A percentile compares a stretch with the other conserved stretches of the same genome.
phyloP scores from a whole-genome alignment of 2,113 vertebrate genomes.

The Onychorhynchus coronatus region DNA sequence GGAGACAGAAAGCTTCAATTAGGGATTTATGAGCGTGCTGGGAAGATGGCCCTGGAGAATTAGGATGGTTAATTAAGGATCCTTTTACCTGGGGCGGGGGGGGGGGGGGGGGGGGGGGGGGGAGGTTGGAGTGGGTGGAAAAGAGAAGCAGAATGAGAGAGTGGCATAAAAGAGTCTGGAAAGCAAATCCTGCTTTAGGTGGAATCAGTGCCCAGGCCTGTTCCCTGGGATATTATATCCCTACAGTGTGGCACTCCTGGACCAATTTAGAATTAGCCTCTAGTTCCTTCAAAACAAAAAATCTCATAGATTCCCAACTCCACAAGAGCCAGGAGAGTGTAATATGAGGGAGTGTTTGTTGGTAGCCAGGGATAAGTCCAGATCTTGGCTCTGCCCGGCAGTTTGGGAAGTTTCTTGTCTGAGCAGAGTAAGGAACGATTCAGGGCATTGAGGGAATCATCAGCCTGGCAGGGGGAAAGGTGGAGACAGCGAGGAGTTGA shows the following conservation, averaged over 20 bases:
- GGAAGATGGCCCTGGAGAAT: background rate
- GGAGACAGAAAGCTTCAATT: background rate
- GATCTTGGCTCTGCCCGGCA: background rate
- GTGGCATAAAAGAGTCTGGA: background rate
- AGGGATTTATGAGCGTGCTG: background rate
- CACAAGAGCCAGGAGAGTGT: background rate
- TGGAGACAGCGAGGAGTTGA: too few relatives aligned
- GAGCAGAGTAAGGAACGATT: background rate
- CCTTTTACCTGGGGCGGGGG: rapidly evolving
- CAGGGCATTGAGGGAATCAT: background rate
- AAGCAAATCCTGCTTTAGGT: background rate
- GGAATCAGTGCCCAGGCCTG: background rate
- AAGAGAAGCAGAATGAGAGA: background rate
- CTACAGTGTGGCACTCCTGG: background rate
- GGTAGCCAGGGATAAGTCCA: background rate
- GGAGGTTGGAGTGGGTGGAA: background rate
- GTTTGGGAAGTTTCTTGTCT: background rate
- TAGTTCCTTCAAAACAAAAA: slow-evolving; percentile 10
- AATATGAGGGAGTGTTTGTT: background rate
- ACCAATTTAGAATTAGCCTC: background rate
- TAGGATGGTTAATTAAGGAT: background rate
- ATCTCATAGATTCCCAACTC: background rate
- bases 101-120: too few relatives aligned
- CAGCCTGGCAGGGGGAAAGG: background rate
- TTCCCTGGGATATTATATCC: background rate